A percentile compares a stretch with the other conserved stretches of the same genome.
phyloP scores from a whole-genome alignment of 1,140 invertebrate species.

The Leptoteleia sp. region DNA sequence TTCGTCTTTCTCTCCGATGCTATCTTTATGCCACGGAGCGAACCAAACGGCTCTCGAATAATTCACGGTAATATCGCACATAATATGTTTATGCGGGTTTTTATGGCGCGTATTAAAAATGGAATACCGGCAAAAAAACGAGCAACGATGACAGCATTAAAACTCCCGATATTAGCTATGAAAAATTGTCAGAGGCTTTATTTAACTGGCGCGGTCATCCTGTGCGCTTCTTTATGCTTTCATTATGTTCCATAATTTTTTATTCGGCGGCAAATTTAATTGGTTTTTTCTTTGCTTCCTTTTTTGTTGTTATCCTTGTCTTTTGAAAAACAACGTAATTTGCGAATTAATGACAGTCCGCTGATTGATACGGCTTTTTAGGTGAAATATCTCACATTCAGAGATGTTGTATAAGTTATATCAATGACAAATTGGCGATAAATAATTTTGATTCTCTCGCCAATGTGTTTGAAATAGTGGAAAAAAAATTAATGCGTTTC shows the following conservation, averaged over 20 bases:
- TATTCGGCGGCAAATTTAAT: too few species aligned
- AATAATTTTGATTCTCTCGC: constrained; percentile 12
- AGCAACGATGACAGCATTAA: constrained; percentile 32
- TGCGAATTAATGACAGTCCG: not conserved
- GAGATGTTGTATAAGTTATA: constrained; percentile 12
- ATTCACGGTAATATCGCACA: constrained; percentile 29
- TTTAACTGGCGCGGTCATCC: too few species aligned
- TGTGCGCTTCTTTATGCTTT: too few species aligned
- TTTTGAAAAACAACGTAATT: too few species aligned
- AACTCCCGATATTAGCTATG: constrained; percentile 13
- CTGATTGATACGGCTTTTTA: constrained; percentile 30
- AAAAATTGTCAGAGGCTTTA: constrained; percentile 15
- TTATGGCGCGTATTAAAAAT: constrained; percentile 47
- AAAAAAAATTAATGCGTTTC: constrained; percentile 46
- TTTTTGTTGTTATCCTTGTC: too few species aligned
- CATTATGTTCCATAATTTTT: too few species aligned
- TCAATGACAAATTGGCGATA: constrained; percentile 21
- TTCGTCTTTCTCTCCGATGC: constrained; percentile 24
- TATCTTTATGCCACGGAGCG: constrained; percentile 38
- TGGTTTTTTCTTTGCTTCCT: not conserved
- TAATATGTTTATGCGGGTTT: constrained; percentile 45
- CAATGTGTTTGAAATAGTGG: constrained; percentile 23
- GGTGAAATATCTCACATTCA: constrained; percentile 1
- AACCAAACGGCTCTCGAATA: constrained; percentile 18
- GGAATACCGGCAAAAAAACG: constrained; percentile 26